Conservation (phyloP, 37 sponge, comb jelly and placozoan genomes). For the Bolinopsis microptera region DNA sequence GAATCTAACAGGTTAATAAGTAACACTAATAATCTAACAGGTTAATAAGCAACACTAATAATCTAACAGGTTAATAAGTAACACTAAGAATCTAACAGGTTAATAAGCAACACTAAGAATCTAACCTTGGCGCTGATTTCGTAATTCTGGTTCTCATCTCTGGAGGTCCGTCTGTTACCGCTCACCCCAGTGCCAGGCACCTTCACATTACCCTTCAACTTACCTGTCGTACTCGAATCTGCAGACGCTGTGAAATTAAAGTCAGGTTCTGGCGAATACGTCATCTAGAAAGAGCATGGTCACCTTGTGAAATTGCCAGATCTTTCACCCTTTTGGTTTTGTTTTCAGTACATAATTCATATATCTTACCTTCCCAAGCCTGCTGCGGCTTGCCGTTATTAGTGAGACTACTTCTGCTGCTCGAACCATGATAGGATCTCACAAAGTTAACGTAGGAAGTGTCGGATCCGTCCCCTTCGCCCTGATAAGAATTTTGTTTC, state of each 20-base stretch:
- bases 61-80: too few relatives aligned
- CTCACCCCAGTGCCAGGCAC: background rate
- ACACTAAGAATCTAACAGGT: too few relatives aligned
- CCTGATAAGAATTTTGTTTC: background rate
- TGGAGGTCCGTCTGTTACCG: background rate
- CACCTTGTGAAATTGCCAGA: too few relatives aligned
- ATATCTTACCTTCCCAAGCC: conserved; percentile 17
- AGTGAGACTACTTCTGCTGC: conserved; percentile 15
- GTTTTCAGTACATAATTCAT: too few relatives aligned
- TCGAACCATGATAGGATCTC: conserved; percentile 39
- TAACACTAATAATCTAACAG: too few relatives aligned
- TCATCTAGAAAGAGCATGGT: too few relatives aligned
- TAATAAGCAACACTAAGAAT: too few relatives aligned
- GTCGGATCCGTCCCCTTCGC: conserved; percentile 55
- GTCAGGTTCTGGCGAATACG: too few relatives aligned
- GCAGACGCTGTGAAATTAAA: too few relatives aligned
- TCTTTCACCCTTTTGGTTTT: too few relatives aligned
- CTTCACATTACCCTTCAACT: conserved; percentile 26
- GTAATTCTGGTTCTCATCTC: conserved; percentile 9
- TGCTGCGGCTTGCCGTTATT: conserved; percentile 10
- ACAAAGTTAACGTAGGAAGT: conserved; percentile 62
- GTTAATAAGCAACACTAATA: too few relatives aligned
- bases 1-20: too few relatives aligned
- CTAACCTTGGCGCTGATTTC: background rate
- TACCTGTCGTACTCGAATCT: background rate